Base-by-base conservation (phyloP, 2,797 vertebrate genomes). In the Meda fulgida region DNA sequence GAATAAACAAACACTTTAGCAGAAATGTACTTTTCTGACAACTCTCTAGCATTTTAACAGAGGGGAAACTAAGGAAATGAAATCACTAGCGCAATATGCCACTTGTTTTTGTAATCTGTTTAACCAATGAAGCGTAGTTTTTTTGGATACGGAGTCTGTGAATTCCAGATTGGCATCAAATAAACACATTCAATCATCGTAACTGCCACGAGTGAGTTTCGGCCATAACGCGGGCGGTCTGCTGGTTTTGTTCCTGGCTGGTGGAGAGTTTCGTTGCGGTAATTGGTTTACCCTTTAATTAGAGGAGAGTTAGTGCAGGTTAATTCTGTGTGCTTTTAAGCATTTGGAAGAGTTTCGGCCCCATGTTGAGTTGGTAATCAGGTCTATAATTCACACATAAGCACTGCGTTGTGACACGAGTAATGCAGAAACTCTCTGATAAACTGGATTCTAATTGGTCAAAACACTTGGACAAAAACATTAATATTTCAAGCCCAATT, bases 281-380 rank as follows among this genome's bases (percentile, higher is more conserved):
- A 82, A 71, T 78, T 84, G 78, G 38, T 80, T 84, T 73, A 86
- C 8, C 82, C 80, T 66, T 80, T 86, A 81, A 87, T 87, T 87
- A 78, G 73, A 46, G 53, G 26, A 34, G 78, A 78, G 63, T 69
- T 70, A 51, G 53, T 58, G 67, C 19, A 1, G 69, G 73, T 48
- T 84, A 31, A 79, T 80, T 63, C 43, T 51, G 63, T 34, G 34
- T 72, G 83, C 63, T 80, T 85, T 65, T 81, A 78, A 73, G 58
- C 69, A 14, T 75, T 65, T 46, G 19, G 86, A 87, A 4, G 38
- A 23, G 80, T 83, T 88, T 43, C 14, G 26, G 26, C 40, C 34
- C 19, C 26, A 78, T 43, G 31, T 78, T 11, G 55, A 6, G 36
- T 11, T 43, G 6, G n/a, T 69, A 58, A 78, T 84, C 73, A 38